Conservation (phyloP, 1,140 invertebrate genomes). For the Bombus superbus region DNA sequence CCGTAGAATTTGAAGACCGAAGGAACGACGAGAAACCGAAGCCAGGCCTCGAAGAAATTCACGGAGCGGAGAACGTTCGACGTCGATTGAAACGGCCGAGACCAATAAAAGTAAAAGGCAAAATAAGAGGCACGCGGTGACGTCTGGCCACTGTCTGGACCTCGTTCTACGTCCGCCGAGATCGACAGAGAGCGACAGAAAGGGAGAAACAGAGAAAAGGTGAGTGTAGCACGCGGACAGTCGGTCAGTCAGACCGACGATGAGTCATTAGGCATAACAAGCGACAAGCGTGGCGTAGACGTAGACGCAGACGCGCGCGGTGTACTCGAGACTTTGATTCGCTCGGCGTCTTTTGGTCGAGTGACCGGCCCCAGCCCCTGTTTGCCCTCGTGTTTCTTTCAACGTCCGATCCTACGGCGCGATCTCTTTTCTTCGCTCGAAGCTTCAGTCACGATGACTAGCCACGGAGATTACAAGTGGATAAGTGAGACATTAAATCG, state of each 20-base stretch:
- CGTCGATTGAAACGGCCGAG: conserved; percentile 51
- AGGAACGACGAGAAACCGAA: neutral
- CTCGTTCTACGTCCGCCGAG: neutral
- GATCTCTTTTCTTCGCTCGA: neutral
- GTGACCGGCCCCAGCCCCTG: neutral
- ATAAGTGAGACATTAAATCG: conserved; percentile 64
- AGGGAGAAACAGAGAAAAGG: conserved; percentile 10
- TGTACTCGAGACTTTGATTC: conserved; percentile 61
- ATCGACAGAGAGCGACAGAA: neutral
- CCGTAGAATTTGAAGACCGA: neutral
- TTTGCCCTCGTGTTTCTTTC: neutral
- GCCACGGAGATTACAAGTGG: conserved; percentile 56
- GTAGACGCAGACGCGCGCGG: conserved; percentile 27
- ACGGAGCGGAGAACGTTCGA: conserved; percentile 16
- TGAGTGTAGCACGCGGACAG: conserved; percentile 16
- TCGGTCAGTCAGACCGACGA: conserved; percentile 16
- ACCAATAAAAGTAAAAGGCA: conserved; percentile 29
- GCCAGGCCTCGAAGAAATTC: neutral
- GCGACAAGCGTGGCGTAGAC: conserved; percentile 53
- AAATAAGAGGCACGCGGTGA: conserved; percentile 54
- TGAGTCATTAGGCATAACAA: conserved; percentile 66
- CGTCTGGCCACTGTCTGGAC: conserved; percentile 67
- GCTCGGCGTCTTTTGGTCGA: conserved; percentile 45
- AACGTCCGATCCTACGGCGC: neutral
- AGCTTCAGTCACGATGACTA: conserved; percentile 54